Evolutionary conservation across 2,888 invertebrate genomes (phyloP).

Genomic region (Rotaria socialis): DNA sequence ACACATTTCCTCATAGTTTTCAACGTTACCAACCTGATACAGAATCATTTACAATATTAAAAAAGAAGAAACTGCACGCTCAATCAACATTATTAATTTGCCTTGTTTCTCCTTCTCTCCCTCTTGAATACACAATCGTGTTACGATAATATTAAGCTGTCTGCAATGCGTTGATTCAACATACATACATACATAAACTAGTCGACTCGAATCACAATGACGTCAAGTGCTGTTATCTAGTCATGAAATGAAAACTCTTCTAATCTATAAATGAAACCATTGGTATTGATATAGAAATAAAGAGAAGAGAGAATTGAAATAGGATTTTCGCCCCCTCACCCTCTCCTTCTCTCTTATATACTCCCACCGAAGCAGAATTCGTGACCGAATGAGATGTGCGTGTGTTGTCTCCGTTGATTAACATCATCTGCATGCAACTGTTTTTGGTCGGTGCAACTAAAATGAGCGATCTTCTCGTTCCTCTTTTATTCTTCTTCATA

Average conservation of each 20-base stretch:
- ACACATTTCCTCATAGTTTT: not conserved
- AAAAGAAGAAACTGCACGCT: not conserved
- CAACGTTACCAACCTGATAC: not conserved
- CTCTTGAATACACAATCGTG: conserved; percentile 26
- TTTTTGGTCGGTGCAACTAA: conserved; percentile 4
- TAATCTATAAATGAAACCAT: conserved; percentile 8
- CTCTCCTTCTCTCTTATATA: not conserved
- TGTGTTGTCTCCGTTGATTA: conserved; percentile 9
- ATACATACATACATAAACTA: not conserved
- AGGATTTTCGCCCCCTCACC: not conserved
- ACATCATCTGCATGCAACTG: conserved; percentile 29
- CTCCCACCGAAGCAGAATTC: not conserved
- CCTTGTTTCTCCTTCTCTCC: conserved; percentile 3
- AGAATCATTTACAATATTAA: not conserved
- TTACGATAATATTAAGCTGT: conserved; percentile 17
- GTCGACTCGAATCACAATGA: not conserved
- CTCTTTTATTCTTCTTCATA: not conserved
- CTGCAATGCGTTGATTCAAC: conserved; percentile 21
- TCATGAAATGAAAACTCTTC: conserved; percentile 6
- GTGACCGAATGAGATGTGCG: conserved; percentile 14
- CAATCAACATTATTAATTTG: conserved; percentile 32
- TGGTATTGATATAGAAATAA: not conserved
- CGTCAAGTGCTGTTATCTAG: conserved; percentile 1
- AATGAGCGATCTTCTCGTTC: conserved; percentile 3
- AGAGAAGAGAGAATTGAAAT: not conserved